Percentiles rank a stretch among this genome's conserved stretches.
These are phyloP conservation scores for Dromius quadrimaculatus DNA, from an alignment of 2,888 invertebrate genomes.

Conservation along the genomic window DNA sequence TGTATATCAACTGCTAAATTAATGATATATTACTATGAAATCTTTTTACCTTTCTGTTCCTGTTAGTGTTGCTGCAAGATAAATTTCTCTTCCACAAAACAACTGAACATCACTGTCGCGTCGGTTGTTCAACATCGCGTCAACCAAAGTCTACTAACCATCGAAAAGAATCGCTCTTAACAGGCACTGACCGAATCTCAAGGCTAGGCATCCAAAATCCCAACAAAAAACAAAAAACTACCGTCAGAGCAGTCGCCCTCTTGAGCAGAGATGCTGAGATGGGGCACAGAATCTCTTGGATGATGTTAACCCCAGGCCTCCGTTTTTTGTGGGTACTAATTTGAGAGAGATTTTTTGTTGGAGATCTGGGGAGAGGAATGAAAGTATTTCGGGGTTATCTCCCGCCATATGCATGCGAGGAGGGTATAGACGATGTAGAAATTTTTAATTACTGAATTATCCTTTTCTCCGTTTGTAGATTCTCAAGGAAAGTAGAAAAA, in stretches of 20 bases:
- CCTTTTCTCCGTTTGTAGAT: neutral
- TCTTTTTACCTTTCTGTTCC: slow-evolving; percentile 13
- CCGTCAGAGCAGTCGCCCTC: slow-evolving; percentile 7
- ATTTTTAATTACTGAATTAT: no score
- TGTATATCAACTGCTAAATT: no score
- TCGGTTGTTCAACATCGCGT: neutral
- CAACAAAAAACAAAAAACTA: slow-evolving; percentile 19
- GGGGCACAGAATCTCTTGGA: neutral
- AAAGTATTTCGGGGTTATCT: neutral
- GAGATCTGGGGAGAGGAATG: neutral
- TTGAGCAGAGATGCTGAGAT: neutral
- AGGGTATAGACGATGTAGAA: neutral
- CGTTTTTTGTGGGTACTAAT: slow-evolving; percentile 24
- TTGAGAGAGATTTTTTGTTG: slow-evolving; percentile 25
- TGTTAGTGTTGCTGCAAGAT: neutral
- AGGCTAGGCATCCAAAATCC: slow-evolving; percentile 31
- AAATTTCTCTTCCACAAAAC: neutral
- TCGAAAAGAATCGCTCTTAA: neutral
- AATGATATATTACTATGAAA: no score
- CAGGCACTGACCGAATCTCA: slow-evolving; percentile 29
- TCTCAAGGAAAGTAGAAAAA: neutral
- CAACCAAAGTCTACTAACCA: slow-evolving; percentile 4
- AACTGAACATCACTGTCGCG: slow-evolving; percentile 10
- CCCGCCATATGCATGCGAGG: neutral
- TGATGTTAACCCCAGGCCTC: neutral